Base-by-base conservation (phyloP, 2,797 vertebrate genomes). In the Neosilurus hyrtlii region DNA sequence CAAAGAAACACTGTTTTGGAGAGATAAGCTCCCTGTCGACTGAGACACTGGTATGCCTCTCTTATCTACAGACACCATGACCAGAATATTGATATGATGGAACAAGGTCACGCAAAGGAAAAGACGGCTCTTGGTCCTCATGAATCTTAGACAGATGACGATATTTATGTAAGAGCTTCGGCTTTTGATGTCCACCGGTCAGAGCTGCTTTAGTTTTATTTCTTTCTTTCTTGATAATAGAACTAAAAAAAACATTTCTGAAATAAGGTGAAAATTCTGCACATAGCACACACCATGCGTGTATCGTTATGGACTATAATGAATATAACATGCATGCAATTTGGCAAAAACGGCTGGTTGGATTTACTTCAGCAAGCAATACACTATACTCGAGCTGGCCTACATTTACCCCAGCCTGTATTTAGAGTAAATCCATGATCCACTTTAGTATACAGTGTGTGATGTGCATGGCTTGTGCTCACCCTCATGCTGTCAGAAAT, bases 11-110 rank as follows among this genome's bases (percentile, higher is more conserved):
- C 61, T 87, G 87, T 88, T 81, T 79, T 78, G 52, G 74, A 67
- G 67, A 86, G 88, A 89, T 89, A 89, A 89, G 80, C 84, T 80
- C 73, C 37, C 82, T 80, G 77, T 85, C 85, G 75, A 81, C 78
- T 54, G 75, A 81, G 68, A 78, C 76, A 62, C 79, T 67, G 80
- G 79, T 79, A 52, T 81, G 71, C 22, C 35, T 62, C 24, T 11
- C 85, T 89, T 86, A 88, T 89, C 86, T 88, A 49, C 85, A 83
- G 77, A 84, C 67, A 59, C 74, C 80, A 87, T 26, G 82, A 84
- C 61, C 59, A 79, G 80, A 87, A 86, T 75, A 86, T 78, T 72
- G 84, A 88, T 72, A 82, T 71, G 61, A 82, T 59, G 86, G 83
- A 70, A 77, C 88, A 88, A 87, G 82, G 81, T 83, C 86, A 86